Conservation (phyloP, 2,888 invertebrate species). For the Aproaerema taeniolella region DNA sequence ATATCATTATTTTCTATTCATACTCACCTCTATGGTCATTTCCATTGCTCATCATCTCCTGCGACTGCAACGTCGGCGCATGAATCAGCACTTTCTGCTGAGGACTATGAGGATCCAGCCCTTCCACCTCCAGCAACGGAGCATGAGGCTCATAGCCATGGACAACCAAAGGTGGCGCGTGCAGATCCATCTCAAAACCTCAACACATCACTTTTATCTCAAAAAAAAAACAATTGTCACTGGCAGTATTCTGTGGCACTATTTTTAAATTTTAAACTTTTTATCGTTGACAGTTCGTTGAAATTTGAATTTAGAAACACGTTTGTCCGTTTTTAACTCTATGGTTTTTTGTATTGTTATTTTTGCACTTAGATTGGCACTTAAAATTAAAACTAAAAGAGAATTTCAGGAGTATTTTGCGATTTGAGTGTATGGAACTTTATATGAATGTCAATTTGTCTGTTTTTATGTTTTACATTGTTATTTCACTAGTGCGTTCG, state of each 20-base stretch:
- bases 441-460: conserved; percentile 21
- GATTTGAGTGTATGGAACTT: conserved; percentile 29
- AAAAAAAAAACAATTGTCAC: conserved; percentile 10
- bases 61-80: conserved; percentile 59
- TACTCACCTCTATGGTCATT: conserved; percentile 67
- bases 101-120: conserved; percentile 66
- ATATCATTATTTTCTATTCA: no score
- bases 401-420: conserved; percentile 48
- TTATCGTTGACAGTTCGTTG: conserved; percentile 41
- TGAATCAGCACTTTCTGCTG: conserved; percentile 71
- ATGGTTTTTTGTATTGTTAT: conserved; percentile 21
- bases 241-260: conserved; percentile 31
- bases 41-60: conserved; percentile 59
- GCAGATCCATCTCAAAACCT: conserved; percentile 54
- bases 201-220: conserved; percentile 29
- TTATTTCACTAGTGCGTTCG: conserved; percentile 21
- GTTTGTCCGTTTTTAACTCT: conserved; percentile 25
- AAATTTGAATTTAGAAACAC: conserved; percentile 25
- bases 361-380: conserved; percentile 48
- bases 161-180: conserved; percentile 63
- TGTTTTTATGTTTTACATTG: conserved; percentile 37
- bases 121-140: conserved; percentile 64
- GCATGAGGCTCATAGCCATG: conserved; percentile 71
- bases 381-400: conserved; percentile 35
- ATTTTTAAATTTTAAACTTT: no score